phyloP scores from a whole-genome alignment of 1,140 invertebrate genomes.

The Drosophila ohnishii region DNA sequence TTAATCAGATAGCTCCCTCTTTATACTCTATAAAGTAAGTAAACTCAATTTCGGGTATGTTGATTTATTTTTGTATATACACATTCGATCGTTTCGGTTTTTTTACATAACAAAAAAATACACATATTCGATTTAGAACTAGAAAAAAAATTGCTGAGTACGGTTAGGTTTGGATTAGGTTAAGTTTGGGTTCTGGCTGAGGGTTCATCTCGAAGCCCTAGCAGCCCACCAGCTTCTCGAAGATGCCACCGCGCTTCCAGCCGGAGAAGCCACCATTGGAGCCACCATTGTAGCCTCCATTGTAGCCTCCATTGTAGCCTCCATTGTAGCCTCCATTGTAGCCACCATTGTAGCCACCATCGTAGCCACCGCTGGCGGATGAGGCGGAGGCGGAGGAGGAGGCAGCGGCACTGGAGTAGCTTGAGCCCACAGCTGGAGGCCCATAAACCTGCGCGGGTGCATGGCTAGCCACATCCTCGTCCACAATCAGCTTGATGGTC shows the following conservation, averaged over 20 bases:
- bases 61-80: slow-evolving; percentile 37
- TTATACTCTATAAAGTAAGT: background rate
- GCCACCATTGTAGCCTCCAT: slow-evolving; percentile 31
- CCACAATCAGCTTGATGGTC: slow-evolving; percentile 74
- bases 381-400: slow-evolving; percentile 36
- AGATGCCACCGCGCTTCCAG: slow-evolving; percentile 77
- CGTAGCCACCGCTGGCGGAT: slow-evolving; percentile 25
- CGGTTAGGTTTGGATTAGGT: slow-evolving; percentile 35
- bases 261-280: slow-evolving; percentile 35
- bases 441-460: slow-evolving; percentile 62
- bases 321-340: slow-evolving; percentile 25
- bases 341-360: slow-evolving; percentile 32
- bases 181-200: slow-evolving; percentile 1
- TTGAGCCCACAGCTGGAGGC: slow-evolving; percentile 46
- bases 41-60: slow-evolving; percentile 13
- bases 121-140: slow-evolving; percentile 62
- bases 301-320: slow-evolving; percentile 39
- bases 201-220: slow-evolving; percentile 14
- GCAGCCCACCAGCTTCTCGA: slow-evolving; percentile 74
- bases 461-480: slow-evolving; percentile 45
- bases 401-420: slow-evolving; percentile 46
- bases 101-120: slow-evolving; percentile 33
- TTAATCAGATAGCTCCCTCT: background rate
- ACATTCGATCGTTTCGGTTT: slow-evolving; percentile 34
- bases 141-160: slow-evolving; percentile 53